Evolutionary conservation across 2,797 vertebrate genomes (phyloP).

Genomic region (Amazona ochrocephala): DNA sequence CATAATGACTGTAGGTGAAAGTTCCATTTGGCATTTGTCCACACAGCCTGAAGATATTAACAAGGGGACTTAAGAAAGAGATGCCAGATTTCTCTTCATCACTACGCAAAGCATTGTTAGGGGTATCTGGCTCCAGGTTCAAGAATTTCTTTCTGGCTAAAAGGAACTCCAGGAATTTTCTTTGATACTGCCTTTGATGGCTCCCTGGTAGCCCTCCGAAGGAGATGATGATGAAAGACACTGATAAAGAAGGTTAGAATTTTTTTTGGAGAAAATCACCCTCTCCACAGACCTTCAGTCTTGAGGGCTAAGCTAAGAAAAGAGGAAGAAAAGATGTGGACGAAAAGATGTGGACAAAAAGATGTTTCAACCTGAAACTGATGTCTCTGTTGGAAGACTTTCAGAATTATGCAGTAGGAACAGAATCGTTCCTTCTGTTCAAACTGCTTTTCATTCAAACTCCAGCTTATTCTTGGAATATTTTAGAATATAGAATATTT

Average conservation of each 20-base stretch:
- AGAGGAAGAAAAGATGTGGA: neutral
- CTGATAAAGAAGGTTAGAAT: constrained; percentile 33
- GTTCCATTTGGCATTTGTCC: constrained; percentile 63
- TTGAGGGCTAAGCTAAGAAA: constrained; percentile 38
- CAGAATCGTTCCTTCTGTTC: neutral
- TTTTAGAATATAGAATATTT: neutral
- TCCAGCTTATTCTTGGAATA: neutral
- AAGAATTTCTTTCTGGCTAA: constrained; percentile 66
- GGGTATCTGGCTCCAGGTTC: constrained; percentile 54
- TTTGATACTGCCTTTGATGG: constrained; percentile 65
- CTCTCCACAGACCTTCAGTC: neutral
- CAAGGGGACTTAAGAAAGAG: neutral
- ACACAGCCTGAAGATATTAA: constrained; percentile 71
- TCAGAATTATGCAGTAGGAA: neutral
- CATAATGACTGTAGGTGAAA: constrained; percentile 60
- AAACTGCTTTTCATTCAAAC: neutral
- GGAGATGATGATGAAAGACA: constrained; percentile 47
- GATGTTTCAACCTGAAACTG: neutral
- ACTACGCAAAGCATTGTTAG: constrained; percentile 41
- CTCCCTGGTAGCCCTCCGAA: constrained; percentile 55
- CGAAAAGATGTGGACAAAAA: neutral
- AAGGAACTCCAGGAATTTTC: constrained; percentile 65
- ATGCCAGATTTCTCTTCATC: constrained; percentile 53
- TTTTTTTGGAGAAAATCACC: constrained; percentile 29
- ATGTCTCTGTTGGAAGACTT: constrained; percentile 23